Base-by-base conservation (phyloP, 1,140 invertebrate genomes). In the Cherax quadricarinatus region DNA sequence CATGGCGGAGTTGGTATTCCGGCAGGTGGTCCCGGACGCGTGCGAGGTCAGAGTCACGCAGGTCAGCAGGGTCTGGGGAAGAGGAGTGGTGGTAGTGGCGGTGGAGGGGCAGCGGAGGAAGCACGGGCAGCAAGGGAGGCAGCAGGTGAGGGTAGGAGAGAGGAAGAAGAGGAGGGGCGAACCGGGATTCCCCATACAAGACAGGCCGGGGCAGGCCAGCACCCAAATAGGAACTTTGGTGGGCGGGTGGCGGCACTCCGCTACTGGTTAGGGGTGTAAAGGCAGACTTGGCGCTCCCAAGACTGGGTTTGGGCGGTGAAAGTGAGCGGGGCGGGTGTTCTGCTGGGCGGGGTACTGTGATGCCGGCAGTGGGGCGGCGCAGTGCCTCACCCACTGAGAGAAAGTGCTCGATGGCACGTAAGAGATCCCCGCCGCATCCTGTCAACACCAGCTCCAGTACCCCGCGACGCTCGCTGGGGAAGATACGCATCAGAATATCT, bases 371-470 rank as follows among this genome's bases (percentile, higher is more conserved):
- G 84, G 91, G 86, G 30, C 93, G 88, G 24, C 92, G 88, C 21
- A 90, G 21, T 24, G 89, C 80, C 80, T 95, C 89, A 91, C 93
- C 85, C 51, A 94, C 86, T 89, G 94, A 94, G 86, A 96, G 94
- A 87, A 97, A 97, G 91, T 97, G 96, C 93, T 97, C 97, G 49
- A 97, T 97, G 12, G 97, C 96, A 92, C 97, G 97, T 4, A 98
- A 95, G n/a, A 98, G 94, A 94, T 98, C 98, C 66, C 98, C 97
- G 92, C 97, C 97, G 94, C 98, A 98, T 41, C 97, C 96, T 92
- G 98, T 97, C 14, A 98, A 95, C 14, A 98, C 97, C 86, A 99
- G 95, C 94, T 99, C 98, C 70, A 99, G 95, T 0, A 99, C 98
- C 0, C 97, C 97, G 18, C 97, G 96, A 60, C 96, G 95, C 94